A percentile compares a stretch with the other conserved stretches of the same genome.
These are phyloP conservation scores for Rhadina sibilatrix DNA, from an alignment of 2,113 vertebrate species.

Conservation along the genomic window DNA sequence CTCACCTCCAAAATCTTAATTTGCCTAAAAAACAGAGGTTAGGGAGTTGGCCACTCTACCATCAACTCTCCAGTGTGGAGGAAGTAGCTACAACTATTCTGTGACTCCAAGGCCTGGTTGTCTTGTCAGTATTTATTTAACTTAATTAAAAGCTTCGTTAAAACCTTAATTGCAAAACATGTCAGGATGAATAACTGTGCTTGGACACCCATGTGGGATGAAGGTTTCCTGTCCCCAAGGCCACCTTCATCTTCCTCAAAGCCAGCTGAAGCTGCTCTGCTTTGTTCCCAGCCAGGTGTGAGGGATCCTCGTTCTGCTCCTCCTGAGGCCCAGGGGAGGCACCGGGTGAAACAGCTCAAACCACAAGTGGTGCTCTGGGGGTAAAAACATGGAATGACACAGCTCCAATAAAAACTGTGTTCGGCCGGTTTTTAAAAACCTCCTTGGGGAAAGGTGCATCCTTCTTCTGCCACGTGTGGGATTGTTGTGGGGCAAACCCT, in stretches of 20 bases:
- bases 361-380: neutral
- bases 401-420: fast-evolving
- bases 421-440: fast-evolving
- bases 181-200: too few species aligned
- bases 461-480: neutral
- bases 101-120: neutral
- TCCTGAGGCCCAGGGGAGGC: neutral
- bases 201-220: fast-evolving
- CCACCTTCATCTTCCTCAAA: slow-evolving; percentile 48
- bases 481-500: fast-evolving
- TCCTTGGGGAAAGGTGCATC: neutral
- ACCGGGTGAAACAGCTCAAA: neutral
- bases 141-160: neutral
- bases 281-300: fast-evolving
- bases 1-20: neutral
- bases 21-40: neutral
- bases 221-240: neutral
- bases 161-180: neutral
- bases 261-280: neutral
- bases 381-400: neutral
- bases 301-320: neutral
- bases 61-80: fast-evolving
- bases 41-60: neutral
- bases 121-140: neutral
- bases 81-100: neutral